Conservation (phyloP, 2,888 invertebrate species). For the Rotaria sp. region DNA sequence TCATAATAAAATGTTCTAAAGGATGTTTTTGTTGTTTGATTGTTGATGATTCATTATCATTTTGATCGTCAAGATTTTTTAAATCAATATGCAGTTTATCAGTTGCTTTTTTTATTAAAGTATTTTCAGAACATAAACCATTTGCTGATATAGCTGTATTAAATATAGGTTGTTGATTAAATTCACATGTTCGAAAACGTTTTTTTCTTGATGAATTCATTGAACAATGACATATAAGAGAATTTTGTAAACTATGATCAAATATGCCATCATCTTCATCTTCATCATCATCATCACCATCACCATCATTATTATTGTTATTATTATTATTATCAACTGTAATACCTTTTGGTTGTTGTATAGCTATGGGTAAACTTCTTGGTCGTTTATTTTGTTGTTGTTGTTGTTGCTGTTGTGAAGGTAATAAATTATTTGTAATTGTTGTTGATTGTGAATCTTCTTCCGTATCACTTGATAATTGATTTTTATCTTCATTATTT, state of each 20-base stretch:
- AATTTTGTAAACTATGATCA: not conserved
- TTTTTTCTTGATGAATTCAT: not conserved
- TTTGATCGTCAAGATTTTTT: not conserved
- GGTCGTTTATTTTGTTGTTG: constrained; percentile 17
- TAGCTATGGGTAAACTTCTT: not conserved
- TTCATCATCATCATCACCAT: not conserved
- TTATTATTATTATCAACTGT: not conserved
- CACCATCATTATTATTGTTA: not conserved
- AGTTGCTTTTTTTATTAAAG: not conserved
- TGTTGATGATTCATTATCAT: not conserved
- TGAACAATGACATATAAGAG: not conserved
- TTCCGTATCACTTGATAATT: not conserved
- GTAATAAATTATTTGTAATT: not conserved
- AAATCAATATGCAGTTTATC: constrained; percentile 19
- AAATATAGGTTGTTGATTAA: not conserved
- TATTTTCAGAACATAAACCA: not conserved
- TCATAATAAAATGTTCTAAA: constrained; percentile 26
- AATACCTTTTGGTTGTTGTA: not conserved
- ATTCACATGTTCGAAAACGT: not conserved
- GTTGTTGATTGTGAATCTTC: constrained; percentile 10
- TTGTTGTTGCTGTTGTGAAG: not conserved
- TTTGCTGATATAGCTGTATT: not conserved
- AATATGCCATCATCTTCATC: not conserved
- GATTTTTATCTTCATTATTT: not conserved
- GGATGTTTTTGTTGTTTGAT: not conserved